Evolutionary conservation across 2,888 invertebrate genomes (phyloP).

Genomic region (Tenthredo amoena): DNA sequence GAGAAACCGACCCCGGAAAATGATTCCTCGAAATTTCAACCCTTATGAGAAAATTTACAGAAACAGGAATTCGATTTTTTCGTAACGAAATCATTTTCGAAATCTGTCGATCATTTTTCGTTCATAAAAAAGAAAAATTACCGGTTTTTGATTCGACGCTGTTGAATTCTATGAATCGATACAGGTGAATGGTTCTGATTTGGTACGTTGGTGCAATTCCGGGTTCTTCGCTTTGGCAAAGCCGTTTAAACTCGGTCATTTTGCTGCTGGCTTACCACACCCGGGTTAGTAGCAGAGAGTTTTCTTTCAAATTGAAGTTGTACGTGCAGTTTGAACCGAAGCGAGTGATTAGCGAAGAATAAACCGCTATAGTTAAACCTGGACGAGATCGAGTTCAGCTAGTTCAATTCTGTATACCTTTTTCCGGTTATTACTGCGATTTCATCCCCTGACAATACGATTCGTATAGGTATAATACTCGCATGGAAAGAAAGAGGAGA

Average conservation of each 20-base stretch:
- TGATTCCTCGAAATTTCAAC: not conserved
- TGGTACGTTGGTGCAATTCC: not conserved
- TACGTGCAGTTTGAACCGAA: constrained; percentile 38
- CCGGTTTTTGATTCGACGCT: not conserved
- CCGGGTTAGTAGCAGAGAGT: too few relatives aligned
- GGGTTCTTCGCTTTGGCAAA: constrained; percentile 1
- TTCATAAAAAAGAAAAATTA: too few relatives aligned
- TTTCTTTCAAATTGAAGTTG: constrained; percentile 26
- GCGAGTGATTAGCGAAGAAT: constrained; percentile 42
- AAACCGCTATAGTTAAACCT: not conserved
- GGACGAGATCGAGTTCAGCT: not conserved
- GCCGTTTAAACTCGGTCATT: constrained; percentile 29
- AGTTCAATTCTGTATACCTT: not conserved
- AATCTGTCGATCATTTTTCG: too few relatives aligned
- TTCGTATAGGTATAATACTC: too few relatives aligned
- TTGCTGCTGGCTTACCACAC: constrained; percentile 32
- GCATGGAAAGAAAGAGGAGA: too few relatives aligned
- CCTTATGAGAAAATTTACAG: not conserved
- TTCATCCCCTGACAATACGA: not conserved
- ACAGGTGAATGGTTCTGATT: not conserved
- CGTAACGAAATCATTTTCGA: too few relatives aligned
- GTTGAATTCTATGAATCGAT: not conserved
- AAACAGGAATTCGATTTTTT: not conserved
- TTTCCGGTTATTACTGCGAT: not conserved
- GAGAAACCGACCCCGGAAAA: not conserved